phyloP scores from a whole-genome alignment of 2,888 invertebrate genomes.

The Drosophila limbata region DNA sequence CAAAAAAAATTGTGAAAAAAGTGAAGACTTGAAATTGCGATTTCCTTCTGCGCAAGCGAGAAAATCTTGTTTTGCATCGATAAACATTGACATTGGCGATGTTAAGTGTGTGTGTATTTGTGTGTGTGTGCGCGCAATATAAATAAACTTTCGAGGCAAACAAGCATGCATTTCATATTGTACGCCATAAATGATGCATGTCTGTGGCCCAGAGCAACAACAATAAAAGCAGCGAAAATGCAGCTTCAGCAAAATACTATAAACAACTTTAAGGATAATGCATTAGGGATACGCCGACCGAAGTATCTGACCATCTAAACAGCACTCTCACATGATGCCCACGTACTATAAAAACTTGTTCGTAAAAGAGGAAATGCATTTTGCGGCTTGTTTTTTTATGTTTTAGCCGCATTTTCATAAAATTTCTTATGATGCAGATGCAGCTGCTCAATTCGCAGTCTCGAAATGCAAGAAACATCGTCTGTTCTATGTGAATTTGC shows the following conservation, averaged over 20 bases:
- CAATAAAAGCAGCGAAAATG: slow-evolving; percentile 35
- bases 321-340: slow-evolving; percentile 15
- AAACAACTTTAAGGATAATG: slow-evolving; percentile 48
- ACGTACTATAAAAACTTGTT: slow-evolving; percentile 29
- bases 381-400: slow-evolving; percentile 1
- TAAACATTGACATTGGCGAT: slow-evolving; percentile 75
- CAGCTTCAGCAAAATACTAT: slow-evolving; percentile 35
- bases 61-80: slow-evolving; percentile 77
- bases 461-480: not conserved
- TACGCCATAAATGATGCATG: slow-evolving; percentile 68
- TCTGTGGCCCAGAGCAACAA: slow-evolving; percentile 11
- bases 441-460: slow-evolving; percentile 29
- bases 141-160: slow-evolving; percentile 48
- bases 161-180: slow-evolving; percentile 49
- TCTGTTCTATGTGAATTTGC: not conserved
- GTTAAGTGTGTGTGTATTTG: not conserved
- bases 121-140: slow-evolving; percentile 4
- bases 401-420: slow-evolving; percentile 6
- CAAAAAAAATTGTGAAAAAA: slow-evolving; percentile 33
- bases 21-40: slow-evolving; percentile 41
- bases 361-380: slow-evolving; percentile 44
- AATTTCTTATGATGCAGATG: slow-evolving; percentile 29
- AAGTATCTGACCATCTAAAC: slow-evolving; percentile 25
- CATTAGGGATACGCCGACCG: slow-evolving; percentile 13
- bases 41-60: slow-evolving; percentile 38